Base-by-base conservation (phyloP, 2,888 invertebrate species). In the Polia nebulosa region DNA sequence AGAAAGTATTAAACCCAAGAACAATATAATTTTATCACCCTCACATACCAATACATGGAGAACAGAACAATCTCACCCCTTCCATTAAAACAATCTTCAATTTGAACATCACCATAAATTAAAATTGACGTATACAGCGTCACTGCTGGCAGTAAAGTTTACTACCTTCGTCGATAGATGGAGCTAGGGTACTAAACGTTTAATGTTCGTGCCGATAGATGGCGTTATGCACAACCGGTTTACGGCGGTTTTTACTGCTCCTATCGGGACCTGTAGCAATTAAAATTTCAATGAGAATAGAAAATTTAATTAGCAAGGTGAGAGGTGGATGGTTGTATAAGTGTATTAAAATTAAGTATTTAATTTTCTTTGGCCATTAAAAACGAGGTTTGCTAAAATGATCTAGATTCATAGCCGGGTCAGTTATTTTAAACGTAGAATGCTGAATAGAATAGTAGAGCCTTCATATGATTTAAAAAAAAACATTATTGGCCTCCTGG, bases 251-350 rank as follows among this genome's bases (percentile, higher is more conserved):
- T 85, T 87, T 87, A 88, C 82, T 74, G 81, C 84, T 71, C 15
- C 73, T 73, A 78, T 80, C 82, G 81, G 64, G 78, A 80, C 80
- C 69, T 60, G 72, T 70, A 45, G 65, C 59, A 80, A 82, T 85
- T 86, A 84, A 82, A 81, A 84, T 81, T 84, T 84, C 82, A 82
- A 85, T 83, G 80, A 80, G 71, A 82, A 77, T 78, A 72, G 78
- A 71, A 80, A 74, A 81, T 82, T 80, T 81, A 67, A 83, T 81
- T 80, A 82, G 67, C 52, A 25, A 58, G 53, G 39, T 51, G 25
- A 53, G 22, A 55, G 53, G 47, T 56, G 61, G 36, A 25, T 57
- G 72, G 58, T 36, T 39, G 17, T 59, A 27, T 59, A 56, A 8
- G 25, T 39, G 17, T 59, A 27, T 59, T 59, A 8, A 29, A 59